A percentile compares a stretch with the other conserved stretches of the same genome.
phyloP scores from a whole-genome alignment of 1,140 invertebrate species.

The Nephila pilipes region DNA sequence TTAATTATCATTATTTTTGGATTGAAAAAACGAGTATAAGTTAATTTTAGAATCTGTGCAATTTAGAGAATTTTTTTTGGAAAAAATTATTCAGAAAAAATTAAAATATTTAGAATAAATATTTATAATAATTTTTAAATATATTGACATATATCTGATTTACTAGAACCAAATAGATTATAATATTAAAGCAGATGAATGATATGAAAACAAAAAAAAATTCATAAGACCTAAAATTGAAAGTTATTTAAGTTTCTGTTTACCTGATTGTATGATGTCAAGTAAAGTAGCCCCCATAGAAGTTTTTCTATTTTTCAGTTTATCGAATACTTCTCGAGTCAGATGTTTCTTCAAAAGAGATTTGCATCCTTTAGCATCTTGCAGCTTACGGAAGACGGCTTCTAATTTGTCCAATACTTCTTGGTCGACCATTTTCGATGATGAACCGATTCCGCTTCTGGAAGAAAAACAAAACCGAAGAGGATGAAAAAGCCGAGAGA shows the following conservation, averaged over 20 bases:
- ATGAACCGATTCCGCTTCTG: slow-evolving; percentile 34
- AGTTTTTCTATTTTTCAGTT: slow-evolving; percentile 77
- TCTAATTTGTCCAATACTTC: slow-evolving; percentile 88
- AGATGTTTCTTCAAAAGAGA: slow-evolving; percentile 81
- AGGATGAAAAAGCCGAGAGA: neutral
- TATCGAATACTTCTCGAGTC: slow-evolving; percentile 80
- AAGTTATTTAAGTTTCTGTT: neutral
- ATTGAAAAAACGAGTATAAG: too few species aligned
- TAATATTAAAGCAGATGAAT: too few species aligned
- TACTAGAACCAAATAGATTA: too few species aligned
- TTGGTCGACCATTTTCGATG: slow-evolving; percentile 75
- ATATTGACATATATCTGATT: too few species aligned
- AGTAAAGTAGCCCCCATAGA: slow-evolving; percentile 78
- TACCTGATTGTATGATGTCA: slow-evolving; percentile 78
- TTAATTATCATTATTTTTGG: too few species aligned
- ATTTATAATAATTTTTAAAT: too few species aligned
- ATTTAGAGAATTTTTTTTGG: too few species aligned
- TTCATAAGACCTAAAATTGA: too few species aligned
- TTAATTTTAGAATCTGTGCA: too few species aligned
- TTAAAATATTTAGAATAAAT: too few species aligned
- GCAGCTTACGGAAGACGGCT: slow-evolving; percentile 92
- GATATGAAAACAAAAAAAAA: too few species aligned
- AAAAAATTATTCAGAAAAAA: too few species aligned
- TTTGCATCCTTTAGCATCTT: slow-evolving; percentile 81
- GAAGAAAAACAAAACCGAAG: slow-evolving; percentile 37